These are phyloP conservation scores for Heterochromis multidens DNA, from an alignment of 2,113 vertebrate species.

Conservation along the genomic window DNA sequence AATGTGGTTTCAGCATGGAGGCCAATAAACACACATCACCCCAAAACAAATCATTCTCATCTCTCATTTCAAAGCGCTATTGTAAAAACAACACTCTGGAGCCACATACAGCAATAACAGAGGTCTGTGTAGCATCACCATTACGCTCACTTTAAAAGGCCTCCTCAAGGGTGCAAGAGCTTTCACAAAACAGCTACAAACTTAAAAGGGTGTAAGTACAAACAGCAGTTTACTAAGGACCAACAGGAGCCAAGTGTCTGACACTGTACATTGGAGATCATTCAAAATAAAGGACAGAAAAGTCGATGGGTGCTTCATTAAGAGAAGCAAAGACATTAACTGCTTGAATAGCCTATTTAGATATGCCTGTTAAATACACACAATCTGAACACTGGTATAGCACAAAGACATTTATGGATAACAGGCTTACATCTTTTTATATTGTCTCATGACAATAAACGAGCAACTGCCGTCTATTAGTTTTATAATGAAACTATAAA, in stretches of 20 bases:
- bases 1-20: neutral
- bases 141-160: neutral
- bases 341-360: neutral
- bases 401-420: neutral
- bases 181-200: neutral
- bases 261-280: neutral
- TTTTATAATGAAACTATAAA: neutral
- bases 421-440: neutral
- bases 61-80: neutral
- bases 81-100: slow-evolving; percentile 16
- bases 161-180: neutral
- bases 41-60: neutral
- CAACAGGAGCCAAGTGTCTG: neutral
- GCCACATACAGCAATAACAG: neutral
- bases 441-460: neutral
- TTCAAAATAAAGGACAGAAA: neutral
- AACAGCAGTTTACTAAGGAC: neutral
- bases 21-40: neutral
- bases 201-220: neutral
- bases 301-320: neutral
- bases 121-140: neutral
- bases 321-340: neutral
- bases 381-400: neutral
- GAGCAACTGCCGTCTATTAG: neutral
- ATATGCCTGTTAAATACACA: neutral